Evolutionary conservation across 2,888 invertebrate genomes (phyloP), one percentile per base, ranked within the genome.

Genomic region (Patella depressa): DNA sequence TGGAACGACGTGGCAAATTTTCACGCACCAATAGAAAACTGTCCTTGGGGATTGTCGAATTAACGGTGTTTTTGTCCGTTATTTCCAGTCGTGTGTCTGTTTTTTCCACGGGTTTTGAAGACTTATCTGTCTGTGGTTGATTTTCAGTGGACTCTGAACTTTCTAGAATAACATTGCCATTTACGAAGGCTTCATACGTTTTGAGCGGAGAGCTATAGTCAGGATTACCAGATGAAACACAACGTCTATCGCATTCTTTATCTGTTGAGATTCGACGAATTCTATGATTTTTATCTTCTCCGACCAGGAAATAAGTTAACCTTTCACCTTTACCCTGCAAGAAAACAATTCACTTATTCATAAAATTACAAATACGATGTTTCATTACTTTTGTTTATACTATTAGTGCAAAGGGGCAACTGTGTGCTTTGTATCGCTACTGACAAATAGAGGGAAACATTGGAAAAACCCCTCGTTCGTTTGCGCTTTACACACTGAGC

Each of bases 261-360:
- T 82, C 80, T 24, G 57, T 65, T 65, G 85, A 83, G n/a, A 89
- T 85, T 53, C 89, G 75, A 54, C 84, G 75, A 45, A 84, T 76
- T 71, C 88, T 72, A 29, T 85, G 81, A 0, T 79, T 72, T 7
- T 72, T 79, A 78, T 91, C 89, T 76, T 92, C 91, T 1, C 88
- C 88, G 9, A 86, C 85, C 54, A 92, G 87, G 82, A 92, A 92
- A 80, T 92, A 92, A 9, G 92, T 92, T 81, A 90, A 84, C 83
- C 90, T 88, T 75, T 90, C 87, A 17, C 92, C 92, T 84, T 92
- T 92, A 24, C 92, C 92, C 92, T 92, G 82, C 1, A 81, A 82
- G 1, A 45, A 45, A 45, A 45, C 45, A 45, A 9, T 45, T 45
- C 45, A 45, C 9, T 9, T 45, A 45, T 45, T 45, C 7, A 45